Base-by-base conservation (phyloP, 2,797 vertebrate genomes). In the Muraenolepis orangiensis region DNA sequence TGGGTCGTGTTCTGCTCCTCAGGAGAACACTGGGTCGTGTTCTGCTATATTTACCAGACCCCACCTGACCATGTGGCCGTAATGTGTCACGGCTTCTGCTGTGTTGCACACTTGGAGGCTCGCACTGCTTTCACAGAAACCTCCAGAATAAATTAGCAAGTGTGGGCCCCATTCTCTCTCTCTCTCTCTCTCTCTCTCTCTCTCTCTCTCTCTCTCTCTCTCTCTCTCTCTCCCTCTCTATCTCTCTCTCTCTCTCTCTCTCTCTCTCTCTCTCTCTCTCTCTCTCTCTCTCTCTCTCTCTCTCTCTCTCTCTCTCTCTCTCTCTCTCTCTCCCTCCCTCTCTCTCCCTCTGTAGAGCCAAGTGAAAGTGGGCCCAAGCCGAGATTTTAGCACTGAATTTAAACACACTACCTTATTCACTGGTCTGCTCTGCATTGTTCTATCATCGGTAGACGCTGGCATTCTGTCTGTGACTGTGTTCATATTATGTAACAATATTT, bases 61-160 rank as follows among this genome's bases (percentile, higher is more conserved):
- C 87, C 87, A 87, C 87, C 85, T 93, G 91, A 92, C 90, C 94
- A 92, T 94, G 93, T 93, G 93, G 92, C 85, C 86, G 89, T 92
- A 91, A 90, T 92, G 91, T 93, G 93, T 94, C 93, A 94, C 84
- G 92, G 92, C 93, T 93, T 92, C 92, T 93, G 92, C 83, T 81
- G 84, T 84, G 87, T 87, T 89, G 89, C 89, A 89, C 91, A 90
- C 90, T 92, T 88, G 90, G 87, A 89, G 31, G 74, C 82, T 73
- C 6, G 79, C 82, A 87, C 82, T 74, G 82, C 80, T 92, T 93
- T 81, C 89, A 57, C 28, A 88, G 86, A 87, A 87, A 88, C 86
- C 87, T 86, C 85, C 86, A 86, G 93, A 93, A 94, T 94, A 93
- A 91, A 94, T 94, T 94, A 92, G 82, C 91, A 83, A 57, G 90